phyloP scores from a whole-genome alignment of 1,140 invertebrate genomes.

The Tetramorium parvispinum region DNA sequence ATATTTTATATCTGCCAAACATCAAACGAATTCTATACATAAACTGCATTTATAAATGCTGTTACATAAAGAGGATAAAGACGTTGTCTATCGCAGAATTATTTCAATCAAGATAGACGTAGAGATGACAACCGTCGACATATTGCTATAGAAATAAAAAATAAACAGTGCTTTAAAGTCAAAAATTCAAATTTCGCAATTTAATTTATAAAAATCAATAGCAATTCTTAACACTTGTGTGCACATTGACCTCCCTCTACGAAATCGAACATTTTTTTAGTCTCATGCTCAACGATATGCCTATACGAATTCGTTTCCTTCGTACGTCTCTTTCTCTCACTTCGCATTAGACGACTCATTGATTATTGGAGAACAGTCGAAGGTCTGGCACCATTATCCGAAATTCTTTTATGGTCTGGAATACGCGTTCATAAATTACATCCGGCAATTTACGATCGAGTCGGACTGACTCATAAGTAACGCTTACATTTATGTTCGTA shows the following conservation, averaged over 20 bases:
- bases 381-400: not conserved
- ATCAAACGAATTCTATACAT: not conserved
- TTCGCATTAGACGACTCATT: constrained; percentile 20
- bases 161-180: not conserved
- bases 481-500: constrained; percentile 15
- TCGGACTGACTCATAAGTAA: constrained; percentile 1
- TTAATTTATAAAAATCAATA: constrained; percentile 11
- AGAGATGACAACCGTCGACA: not conserved
- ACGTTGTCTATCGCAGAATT: not conserved
- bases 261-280: not conserved
- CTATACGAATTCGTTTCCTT: not conserved
- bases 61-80: not conserved
- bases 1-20: not conserved
- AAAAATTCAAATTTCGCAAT: not conserved
- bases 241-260: not conserved
- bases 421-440: constrained; percentile 22
- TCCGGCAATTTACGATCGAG: constrained; percentile 19
- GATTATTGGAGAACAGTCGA: constrained; percentile 9
- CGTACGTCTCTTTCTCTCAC: not conserved
- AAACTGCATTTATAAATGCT: not conserved
- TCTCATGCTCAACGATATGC: not conserved
- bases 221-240: not conserved
- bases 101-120: not conserved
- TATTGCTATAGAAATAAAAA: not conserved
- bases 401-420: constrained; percentile 26